Evolutionary conservation across 2,113 vertebrate genomes (phyloP), one percentile per base, ranked within the genome.

Genomic region (Sebastes schlegelii): DNA sequence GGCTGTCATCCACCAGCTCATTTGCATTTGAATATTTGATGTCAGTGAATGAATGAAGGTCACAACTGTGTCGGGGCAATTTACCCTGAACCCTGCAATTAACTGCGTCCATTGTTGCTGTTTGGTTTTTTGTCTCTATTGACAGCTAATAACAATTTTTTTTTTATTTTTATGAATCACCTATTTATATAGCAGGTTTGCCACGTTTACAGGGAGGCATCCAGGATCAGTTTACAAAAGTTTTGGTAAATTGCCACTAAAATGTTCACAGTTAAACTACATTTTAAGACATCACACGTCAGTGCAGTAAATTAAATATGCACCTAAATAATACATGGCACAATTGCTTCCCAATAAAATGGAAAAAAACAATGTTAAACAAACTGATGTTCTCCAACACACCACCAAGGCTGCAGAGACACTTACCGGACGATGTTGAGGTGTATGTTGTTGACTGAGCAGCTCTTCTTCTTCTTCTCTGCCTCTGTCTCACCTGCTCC

Each of bases 11-110:
- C 90, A 86, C 54, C 54, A 0, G 46, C 66, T 84, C 1, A 94
- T 94, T 92, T 94, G 84, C 91, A 92, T 93, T 61, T 91, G 80
- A 91, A 91, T 93, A 34, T 74, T 64, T 52, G 73, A 63, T 72
- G 74, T 40, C 43, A 66, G n/a, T 61, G 72, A 68, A 74, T 77
- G 51, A 57, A 43, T 43, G 34, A 48, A 79, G 80, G 67, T 64
- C 82, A 74, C 6, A 65, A 46, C 51, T 23, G 65, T 57, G 79
- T 34, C 9, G 13, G 34, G 7, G 13, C 64, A 40, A 69, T 71
- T 77, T 55, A 42, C 64, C 34, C 34, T 2, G 23, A 83, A 91
- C 65, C 85, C 86, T 83, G n/a, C 54, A 80, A 92, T 94, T 89
- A 91, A 58, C 78, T 14, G 70, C 4, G 52, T 11, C 21, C 21